Conservation (phyloP, 2,888 invertebrate species). For the Phortica okadai region DNA sequence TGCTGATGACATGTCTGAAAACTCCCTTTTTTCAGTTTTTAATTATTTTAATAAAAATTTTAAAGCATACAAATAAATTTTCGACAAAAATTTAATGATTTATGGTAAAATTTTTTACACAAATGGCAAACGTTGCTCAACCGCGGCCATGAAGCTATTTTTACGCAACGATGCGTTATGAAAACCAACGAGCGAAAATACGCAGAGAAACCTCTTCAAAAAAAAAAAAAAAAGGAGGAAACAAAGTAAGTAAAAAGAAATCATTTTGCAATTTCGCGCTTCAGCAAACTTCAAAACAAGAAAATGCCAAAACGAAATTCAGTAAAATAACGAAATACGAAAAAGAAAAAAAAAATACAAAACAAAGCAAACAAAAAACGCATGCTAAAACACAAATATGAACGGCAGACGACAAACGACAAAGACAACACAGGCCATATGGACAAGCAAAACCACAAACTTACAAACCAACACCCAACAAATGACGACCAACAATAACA, state of each 20-base stretch:
- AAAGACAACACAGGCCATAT: background rate
- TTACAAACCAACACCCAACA: constrained; percentile 3
- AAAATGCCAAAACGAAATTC: constrained; percentile 18
- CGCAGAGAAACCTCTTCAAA: background rate
- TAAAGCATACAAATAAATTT: background rate
- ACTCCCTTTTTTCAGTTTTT: background rate
- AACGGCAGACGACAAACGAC: constrained; percentile 1
- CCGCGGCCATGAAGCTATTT: constrained; percentile 18
- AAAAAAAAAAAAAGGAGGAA: background rate
- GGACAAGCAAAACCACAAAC: background rate
- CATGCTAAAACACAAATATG: constrained; percentile 28
- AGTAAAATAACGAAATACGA: constrained; percentile 16
- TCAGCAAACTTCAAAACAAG: constrained; percentile 47
- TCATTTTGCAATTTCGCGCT: constrained; percentile 54
- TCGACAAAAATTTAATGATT: constrained; percentile 5
- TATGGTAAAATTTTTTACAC: background rate
- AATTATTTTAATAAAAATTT: constrained; percentile 8
- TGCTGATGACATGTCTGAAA: background rate
- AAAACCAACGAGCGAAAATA: constrained; percentile 36
- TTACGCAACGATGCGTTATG: constrained; percentile 40
- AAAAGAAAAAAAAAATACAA: constrained; percentile 9
- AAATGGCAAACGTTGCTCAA: constrained; percentile 9
- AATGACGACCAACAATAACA: background rate
- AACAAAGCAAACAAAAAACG: constrained; percentile 15
- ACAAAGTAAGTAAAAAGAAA: constrained; percentile 19